These are phyloP conservation scores for Pterobdella sp. DNA, from an alignment of 2,888 invertebrate genomes.

Conservation along the genomic window DNA sequence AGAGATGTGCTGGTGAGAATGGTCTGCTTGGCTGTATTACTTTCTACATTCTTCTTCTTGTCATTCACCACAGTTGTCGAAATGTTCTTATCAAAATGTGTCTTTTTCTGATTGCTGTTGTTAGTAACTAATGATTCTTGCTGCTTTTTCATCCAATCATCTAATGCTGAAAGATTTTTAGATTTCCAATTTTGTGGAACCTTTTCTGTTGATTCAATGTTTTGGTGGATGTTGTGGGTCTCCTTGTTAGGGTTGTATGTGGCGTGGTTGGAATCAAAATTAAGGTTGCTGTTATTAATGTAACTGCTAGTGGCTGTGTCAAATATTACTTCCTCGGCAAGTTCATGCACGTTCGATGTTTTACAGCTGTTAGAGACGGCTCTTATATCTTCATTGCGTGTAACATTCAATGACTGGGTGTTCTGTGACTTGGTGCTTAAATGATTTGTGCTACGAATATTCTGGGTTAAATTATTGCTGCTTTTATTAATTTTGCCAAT, in stretches of 20 bases:
- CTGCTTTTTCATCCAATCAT: slow-evolving; percentile 87
- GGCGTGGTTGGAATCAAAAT: neutral
- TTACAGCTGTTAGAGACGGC: too few relatives aligned
- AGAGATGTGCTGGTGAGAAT: slow-evolving; percentile 41
- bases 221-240: neutral
- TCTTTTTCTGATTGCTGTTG: neutral
- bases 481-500: too few relatives aligned
- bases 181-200: neutral
- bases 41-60: neutral
- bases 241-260: too few relatives aligned
- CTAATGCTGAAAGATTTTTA: slow-evolving; percentile 68
- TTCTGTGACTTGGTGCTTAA: too few relatives aligned
- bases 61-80: neutral
- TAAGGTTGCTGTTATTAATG: neutral
- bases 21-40: slow-evolving; percentile 42
- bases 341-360: too few relatives aligned
- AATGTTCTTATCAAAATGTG: neutral
- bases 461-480: too few relatives aligned
- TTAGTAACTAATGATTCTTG: slow-evolving; percentile 51
- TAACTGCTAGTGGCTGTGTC: neutral
- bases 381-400: too few relatives aligned
- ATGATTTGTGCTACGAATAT: too few relatives aligned
- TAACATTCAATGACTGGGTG: too few relatives aligned
- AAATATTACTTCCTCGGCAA: too few relatives aligned
- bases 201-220: neutral